Percentiles rank a stretch among this genome's conserved stretches.
Evolutionary conservation across 2,797 vertebrate species (phyloP).

Genomic region (Pangasius mekongensis): DNA sequence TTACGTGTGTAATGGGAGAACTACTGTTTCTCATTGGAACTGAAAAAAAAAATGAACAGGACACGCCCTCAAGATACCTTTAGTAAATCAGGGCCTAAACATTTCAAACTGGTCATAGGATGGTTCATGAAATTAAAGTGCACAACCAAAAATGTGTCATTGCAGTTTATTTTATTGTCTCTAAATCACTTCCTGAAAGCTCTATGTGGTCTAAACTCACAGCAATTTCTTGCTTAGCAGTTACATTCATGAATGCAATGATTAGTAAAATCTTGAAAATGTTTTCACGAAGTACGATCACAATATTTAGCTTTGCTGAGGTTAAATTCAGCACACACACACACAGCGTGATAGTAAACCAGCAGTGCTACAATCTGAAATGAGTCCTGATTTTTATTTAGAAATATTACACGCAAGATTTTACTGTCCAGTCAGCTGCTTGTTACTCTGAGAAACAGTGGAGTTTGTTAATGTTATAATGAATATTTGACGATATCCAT

Average conservation of each 20-base stretch:
- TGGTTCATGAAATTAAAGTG: slow-evolving; percentile 4
- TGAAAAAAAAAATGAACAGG: not conserved
- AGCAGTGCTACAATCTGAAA: not conserved
- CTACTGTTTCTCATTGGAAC: not conserved
- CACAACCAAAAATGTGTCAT: not conserved
- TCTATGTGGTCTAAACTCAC: not conserved
- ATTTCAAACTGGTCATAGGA: not conserved
- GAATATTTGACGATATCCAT: too few relatives aligned
- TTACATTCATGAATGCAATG: not conserved
- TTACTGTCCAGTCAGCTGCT: not conserved
- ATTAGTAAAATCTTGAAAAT: not conserved
- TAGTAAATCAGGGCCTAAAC: slow-evolving; percentile 6
- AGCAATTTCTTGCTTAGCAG: not conserved
- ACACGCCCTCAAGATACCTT: not conserved
- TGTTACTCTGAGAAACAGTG: too few relatives aligned
- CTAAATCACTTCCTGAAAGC: not conserved
- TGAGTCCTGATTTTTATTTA: not conserved
- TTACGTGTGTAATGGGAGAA: not conserved
- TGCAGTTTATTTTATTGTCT: not conserved
- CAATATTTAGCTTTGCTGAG: not conserved
- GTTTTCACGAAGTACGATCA: too few relatives aligned
- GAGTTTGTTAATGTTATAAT: too few relatives aligned
- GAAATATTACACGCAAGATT: not conserved
- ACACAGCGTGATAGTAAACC: not conserved
- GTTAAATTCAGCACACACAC: not conserved